Conservation (phyloP, 2,113 vertebrate genomes). For the Catharus minimus region DNA sequence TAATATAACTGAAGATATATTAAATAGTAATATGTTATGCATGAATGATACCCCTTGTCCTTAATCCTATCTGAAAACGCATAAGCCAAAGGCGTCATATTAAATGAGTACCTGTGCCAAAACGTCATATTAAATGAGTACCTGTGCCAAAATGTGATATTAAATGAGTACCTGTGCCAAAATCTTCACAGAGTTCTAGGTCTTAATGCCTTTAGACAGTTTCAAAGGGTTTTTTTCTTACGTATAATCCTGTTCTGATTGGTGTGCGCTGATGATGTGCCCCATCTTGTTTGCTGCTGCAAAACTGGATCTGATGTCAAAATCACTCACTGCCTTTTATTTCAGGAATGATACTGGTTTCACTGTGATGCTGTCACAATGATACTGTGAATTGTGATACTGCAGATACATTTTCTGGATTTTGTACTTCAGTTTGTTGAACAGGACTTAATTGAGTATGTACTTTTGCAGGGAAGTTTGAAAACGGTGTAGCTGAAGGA, state of each 20-base stretch:
- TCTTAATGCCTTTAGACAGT: not conserved
- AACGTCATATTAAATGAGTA: not conserved
- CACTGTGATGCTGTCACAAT: not conserved
- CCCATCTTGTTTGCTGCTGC: not conserved
- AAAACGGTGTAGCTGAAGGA: constrained; percentile 90
- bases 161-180: not conserved
- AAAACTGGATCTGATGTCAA: not conserved
- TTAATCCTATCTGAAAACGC: not conserved
- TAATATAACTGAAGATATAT: not conserved
- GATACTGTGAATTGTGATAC: not conserved
- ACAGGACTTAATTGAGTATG: not conserved
- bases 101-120: not conserved
- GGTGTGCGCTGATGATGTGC: accelerated
- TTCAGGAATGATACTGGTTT: not conserved
- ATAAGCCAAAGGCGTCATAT: not conserved
- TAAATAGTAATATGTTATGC: not conserved
- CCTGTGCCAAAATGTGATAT: not conserved
- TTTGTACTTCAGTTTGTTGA: not conserved
- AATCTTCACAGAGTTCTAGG: not conserved
- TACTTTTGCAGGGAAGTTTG: constrained; percentile 85
- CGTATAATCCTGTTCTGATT: not conserved
- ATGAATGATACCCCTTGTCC: not conserved
- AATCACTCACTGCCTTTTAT: not conserved
- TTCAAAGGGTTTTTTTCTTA: not conserved
- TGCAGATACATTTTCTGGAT: not conserved